These are phyloP conservation scores for Triplophysa rosa DNA, from an alignment of 2,113 vertebrate genomes.

Conservation along the genomic window DNA sequence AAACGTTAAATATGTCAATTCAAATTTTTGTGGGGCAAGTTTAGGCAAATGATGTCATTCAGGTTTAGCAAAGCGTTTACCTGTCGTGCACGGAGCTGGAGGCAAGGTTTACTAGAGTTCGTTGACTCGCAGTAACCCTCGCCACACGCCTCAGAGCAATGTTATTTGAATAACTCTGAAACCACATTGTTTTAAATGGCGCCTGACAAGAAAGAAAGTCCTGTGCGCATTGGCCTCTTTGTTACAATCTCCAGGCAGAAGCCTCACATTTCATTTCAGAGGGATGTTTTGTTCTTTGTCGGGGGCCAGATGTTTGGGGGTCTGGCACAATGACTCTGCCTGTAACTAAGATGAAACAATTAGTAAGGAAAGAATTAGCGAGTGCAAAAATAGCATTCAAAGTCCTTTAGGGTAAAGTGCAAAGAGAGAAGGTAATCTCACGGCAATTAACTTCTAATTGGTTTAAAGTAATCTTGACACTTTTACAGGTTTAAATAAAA, in stretches of 20 bases:
- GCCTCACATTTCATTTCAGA: conserved; percentile 67
- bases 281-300: conserved; percentile 61
- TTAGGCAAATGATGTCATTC: background rate
- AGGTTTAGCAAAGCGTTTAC: background rate
- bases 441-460: too few species aligned
- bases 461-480: background rate
- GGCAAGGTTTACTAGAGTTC: conserved; percentile 68
- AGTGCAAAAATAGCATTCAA: background rate
- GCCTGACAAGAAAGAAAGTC: conserved; percentile 53
- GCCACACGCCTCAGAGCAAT: conserved; percentile 54
- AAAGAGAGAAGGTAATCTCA: too few species aligned
- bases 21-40: background rate
- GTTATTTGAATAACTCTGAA: conserved; percentile 65
- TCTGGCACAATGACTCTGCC: conserved; percentile 30
- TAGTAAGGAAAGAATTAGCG: background rate
- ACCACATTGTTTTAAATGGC: conserved; percentile 66
- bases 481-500: background rate
- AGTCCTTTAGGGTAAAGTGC: background rate
- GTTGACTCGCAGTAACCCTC: conserved; percentile 70
- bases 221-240: conserved; percentile 57
- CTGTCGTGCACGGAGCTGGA: background rate
- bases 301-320: conserved; percentile 33
- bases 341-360: conserved; percentile 16
- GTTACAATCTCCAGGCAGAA: conserved; percentile 59
- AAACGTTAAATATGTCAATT: conserved; percentile 52